phyloP scores from a whole-genome alignment of 1,140 invertebrate genomes.

The Papilio glaucus region DNA sequence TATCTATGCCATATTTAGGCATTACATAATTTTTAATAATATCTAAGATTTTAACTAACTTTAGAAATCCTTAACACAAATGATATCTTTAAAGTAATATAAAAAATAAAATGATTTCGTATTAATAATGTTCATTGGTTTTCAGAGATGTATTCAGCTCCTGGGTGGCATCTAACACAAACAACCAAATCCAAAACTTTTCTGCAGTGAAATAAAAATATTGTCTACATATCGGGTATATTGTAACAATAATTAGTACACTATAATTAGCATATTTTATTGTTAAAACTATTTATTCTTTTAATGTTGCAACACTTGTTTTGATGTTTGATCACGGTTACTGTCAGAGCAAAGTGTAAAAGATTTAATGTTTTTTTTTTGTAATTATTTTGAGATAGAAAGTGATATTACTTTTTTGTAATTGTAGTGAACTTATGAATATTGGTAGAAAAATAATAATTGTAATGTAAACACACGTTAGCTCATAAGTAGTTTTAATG shows the following conservation, averaged over 20 bases:
- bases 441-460: not conserved
- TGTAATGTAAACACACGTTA: constrained; percentile 10
- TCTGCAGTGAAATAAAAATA: constrained; percentile 78
- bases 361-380: constrained; percentile 8
- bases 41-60: too few species aligned
- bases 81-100: too few species aligned
- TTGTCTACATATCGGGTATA: constrained; percentile 47
- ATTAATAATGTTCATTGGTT: constrained; percentile 50
- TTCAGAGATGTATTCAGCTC: constrained; percentile 94
- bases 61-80: too few species aligned
- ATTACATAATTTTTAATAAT: too few species aligned
- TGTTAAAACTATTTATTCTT: constrained; percentile 34
- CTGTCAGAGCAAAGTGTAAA: not conserved
- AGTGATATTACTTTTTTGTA: constrained; percentile 20
- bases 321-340: constrained; percentile 14
- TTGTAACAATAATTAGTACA: constrained; percentile 18
- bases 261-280: constrained; percentile 29
- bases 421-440: constrained; percentile 24
- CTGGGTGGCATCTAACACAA: constrained; percentile 94
- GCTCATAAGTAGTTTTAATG: not conserved
- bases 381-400: constrained; percentile 10
- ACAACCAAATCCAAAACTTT: constrained; percentile 85
- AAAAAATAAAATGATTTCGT: constrained; percentile 24
- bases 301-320: constrained; percentile 16
- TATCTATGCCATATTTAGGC: too few species aligned